These are phyloP conservation scores for Ophthalmolycus amberensis DNA, from an alignment of 2,113 vertebrate genomes.

Conservation along the genomic window DNA sequence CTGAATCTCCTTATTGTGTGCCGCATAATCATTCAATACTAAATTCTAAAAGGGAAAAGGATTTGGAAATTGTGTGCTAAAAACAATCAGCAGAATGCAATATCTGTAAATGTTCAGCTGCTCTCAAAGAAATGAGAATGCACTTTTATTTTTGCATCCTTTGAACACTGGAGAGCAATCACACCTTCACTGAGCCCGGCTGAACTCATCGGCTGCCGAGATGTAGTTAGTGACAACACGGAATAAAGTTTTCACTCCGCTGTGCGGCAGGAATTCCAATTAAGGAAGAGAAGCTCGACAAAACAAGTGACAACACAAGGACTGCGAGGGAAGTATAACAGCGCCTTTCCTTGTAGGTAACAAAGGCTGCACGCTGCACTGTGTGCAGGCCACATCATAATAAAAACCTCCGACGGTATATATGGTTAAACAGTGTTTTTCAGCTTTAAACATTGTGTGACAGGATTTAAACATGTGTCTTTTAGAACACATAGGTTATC, in stretches of 20 bases:
- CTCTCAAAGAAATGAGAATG: background rate
- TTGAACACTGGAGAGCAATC: constrained; percentile 26
- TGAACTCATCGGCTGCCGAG: constrained; percentile 12
- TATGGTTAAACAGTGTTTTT: background rate
- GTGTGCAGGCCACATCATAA: background rate
- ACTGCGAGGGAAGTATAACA: constrained; percentile 8
- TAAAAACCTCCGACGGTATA: background rate
- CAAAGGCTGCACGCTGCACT: constrained; percentile 33
- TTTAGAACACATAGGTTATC: background rate
- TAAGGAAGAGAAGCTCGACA: constrained; percentile 54
- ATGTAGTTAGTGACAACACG: constrained; percentile 55
- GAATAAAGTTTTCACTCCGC: constrained; percentile 60
- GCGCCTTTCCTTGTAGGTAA: constrained; percentile 35
- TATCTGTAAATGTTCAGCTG: constrained; percentile 8
- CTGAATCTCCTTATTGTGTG: background rate
- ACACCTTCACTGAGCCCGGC: constrained; percentile 35
- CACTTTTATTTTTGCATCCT: constrained; percentile 5
- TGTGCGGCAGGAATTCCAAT: constrained; percentile 65
- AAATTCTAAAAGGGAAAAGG: background rate
- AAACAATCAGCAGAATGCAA: constrained; percentile 2
- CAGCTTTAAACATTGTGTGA: background rate
- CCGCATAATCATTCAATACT: constrained; percentile 9
- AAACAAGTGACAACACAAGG: constrained; percentile 62
- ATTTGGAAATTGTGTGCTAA: constrained; percentile 9
- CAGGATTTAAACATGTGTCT: background rate